Evolutionary conservation across 1,140 invertebrate species (phyloP).

Genomic region (Drosophila sproati): DNA sequence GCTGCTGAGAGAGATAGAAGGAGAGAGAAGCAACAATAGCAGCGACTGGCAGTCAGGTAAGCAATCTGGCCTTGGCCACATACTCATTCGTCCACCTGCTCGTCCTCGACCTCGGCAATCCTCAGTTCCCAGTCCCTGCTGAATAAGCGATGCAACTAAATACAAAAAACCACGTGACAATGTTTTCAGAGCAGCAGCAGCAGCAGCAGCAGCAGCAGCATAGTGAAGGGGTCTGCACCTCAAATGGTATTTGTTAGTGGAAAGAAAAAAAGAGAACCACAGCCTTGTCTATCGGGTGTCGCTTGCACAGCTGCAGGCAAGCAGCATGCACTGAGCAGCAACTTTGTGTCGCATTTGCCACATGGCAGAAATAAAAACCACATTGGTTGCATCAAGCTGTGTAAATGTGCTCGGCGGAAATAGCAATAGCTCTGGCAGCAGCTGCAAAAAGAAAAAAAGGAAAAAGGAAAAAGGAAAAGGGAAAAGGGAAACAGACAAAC

Average conservation of each 20-base stretch:
- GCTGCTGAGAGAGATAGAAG: slow-evolving; percentile 24
- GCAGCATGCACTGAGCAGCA: slow-evolving; percentile 7
- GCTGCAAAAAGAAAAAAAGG: slow-evolving; percentile 9
- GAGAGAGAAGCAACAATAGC: slow-evolving; percentile 27
- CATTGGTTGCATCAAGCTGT: slow-evolving; percentile 61
- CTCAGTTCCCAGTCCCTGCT: not conserved
- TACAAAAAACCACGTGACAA: slow-evolving; percentile 81
- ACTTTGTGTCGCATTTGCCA: slow-evolving; percentile 55
- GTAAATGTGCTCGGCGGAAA: slow-evolving; percentile 6
- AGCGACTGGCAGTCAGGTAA: slow-evolving; percentile 36
- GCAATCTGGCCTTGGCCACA: slow-evolving; percentile 42
- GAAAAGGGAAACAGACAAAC: not conserved
- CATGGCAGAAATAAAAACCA: slow-evolving; percentile 56
- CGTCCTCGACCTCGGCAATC: slow-evolving; percentile 13
- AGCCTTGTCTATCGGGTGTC: slow-evolving; percentile 15
- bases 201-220: not conserved
- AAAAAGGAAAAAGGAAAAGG: not conserved
- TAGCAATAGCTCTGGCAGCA: slow-evolving; percentile 12
- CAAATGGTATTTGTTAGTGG: slow-evolving; percentile 17
- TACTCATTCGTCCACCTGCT: not conserved
- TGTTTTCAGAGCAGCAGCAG: slow-evolving; percentile 51
- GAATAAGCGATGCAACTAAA: slow-evolving; percentile 61
- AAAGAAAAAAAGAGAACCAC: not conserved
- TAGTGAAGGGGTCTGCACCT: not conserved
- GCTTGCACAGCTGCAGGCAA: slow-evolving; percentile 14